Evolutionary conservation across 1,140 invertebrate species (phyloP).

Genomic region (Anadara kagoshimensis): DNA sequence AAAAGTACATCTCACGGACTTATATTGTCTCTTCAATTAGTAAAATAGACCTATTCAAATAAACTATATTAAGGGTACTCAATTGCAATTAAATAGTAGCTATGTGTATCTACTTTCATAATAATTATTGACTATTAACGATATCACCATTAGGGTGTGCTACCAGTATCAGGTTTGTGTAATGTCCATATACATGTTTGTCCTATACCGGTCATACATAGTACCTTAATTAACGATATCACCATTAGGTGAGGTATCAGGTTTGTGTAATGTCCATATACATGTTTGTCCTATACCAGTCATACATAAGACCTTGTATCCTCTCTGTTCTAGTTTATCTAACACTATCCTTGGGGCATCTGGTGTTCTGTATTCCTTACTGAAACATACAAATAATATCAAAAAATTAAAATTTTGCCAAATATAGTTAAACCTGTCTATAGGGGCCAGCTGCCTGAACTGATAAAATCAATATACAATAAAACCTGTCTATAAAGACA

Average conservation of each 20-base stretch:
- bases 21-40: no score
- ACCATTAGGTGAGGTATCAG: not conserved
- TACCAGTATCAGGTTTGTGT: constrained; percentile 42
- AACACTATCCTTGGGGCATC: constrained; percentile 71
- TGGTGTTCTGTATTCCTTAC: constrained; percentile 67
- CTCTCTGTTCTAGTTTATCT: constrained; percentile 71
- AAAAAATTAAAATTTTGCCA: not conserved
- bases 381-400: constrained; percentile 51
- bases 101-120: no score
- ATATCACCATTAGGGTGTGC: no score
- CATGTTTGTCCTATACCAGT: constrained; percentile 75
- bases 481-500: no score
- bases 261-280: constrained; percentile 73
- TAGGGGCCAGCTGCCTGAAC: no score
- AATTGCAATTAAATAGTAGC: no score
- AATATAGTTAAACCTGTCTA: no score
- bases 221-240: constrained; percentile 39
- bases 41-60: no score
- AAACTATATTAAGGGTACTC: no score
- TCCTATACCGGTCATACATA: constrained; percentile 73
- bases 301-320: constrained; percentile 70
- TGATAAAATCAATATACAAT: no score
- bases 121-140: no score
- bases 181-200: constrained; percentile 76
- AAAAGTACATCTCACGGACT: no score